Conservation (phyloP, 2,888 invertebrate species). For the Epistrophella euchroma region DNA sequence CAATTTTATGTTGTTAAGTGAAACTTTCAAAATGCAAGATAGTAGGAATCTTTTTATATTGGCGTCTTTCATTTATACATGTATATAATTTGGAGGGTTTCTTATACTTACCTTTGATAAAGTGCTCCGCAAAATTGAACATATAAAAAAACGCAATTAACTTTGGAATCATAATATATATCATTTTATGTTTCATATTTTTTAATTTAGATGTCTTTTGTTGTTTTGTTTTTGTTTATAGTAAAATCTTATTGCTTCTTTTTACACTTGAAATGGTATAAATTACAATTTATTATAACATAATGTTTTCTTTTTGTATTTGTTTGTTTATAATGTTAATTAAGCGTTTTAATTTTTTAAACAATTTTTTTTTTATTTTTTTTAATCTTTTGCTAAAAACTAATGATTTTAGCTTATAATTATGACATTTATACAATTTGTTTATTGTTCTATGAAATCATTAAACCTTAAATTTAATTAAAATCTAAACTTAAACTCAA, state of each 20-base stretch:
- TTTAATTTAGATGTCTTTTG: background rate
- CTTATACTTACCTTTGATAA: too few relatives aligned
- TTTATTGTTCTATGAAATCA: background rate
- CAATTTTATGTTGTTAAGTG: too few relatives aligned
- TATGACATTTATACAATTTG: background rate
- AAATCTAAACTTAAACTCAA: background rate
- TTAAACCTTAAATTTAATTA: background rate
- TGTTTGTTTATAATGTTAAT: slow-evolving; percentile 15
- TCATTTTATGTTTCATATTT: slow-evolving; percentile 2
- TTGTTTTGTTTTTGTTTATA: slow-evolving; percentile 14
- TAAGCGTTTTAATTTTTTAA: slow-evolving; percentile 24
- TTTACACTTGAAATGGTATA: slow-evolving; percentile 56
- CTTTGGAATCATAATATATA: background rate
- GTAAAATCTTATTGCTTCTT: slow-evolving; percentile 45
- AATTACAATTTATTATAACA: slow-evolving; percentile 39
- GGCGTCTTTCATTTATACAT: too few relatives aligned
- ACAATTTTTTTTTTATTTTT: background rate
- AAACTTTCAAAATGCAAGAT: too few relatives aligned
- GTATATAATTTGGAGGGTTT: too few relatives aligned
- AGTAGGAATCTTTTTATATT: too few relatives aligned
- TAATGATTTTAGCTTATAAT: background rate
- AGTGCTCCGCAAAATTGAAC: background rate
- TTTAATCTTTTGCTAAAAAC: background rate
- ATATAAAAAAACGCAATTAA: background rate
- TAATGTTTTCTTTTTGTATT: slow-evolving; percentile 25